A percentile compares a stretch with the other conserved stretches of the same genome.
These are phyloP conservation scores for Bolinopsis microptera DNA, from an alignment of 37 sponge, comb jelly and placozoan genomes.

Conservation along the genomic window DNA sequence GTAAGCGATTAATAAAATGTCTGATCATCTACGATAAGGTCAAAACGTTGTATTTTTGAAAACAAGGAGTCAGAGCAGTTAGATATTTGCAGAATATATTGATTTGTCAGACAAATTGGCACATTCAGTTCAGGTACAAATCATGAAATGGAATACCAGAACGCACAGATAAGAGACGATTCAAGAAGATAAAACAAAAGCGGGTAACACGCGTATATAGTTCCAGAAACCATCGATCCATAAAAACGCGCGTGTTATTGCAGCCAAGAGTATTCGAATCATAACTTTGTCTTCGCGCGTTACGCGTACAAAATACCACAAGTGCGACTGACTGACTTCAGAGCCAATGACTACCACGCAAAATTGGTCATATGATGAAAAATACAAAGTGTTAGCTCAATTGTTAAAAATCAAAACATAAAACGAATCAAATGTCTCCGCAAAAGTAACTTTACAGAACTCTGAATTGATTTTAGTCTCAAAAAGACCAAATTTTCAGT, in stretches of 20 bases:
- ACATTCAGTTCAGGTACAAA: no score
- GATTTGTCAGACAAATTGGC: no score
- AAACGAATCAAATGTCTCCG: not conserved
- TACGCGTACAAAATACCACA: not conserved
- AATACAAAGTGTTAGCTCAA: not conserved
- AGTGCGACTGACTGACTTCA: not conserved
- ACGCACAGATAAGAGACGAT: no score
- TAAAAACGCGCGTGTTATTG: not conserved
- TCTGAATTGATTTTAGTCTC: no score
- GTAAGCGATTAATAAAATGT: no score
- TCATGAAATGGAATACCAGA: no score
- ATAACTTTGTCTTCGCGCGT: not conserved
- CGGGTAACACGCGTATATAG: not conserved
- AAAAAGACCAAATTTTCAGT: slow-evolving; percentile 55
- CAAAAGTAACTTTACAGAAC: not conserved
- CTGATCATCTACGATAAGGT: no score
- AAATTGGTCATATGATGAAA: not conserved
- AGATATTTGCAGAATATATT: no score
- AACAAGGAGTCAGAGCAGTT: no score
- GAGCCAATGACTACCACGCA: not conserved
- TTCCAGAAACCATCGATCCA: not conserved
- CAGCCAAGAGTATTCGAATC: not conserved
- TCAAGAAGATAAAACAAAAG: not conserved
- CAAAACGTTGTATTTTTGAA: no score
- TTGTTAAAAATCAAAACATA: not conserved